Conservation (phyloP, 2,888 invertebrate species). For the Blastobasis adustella region DNA sequence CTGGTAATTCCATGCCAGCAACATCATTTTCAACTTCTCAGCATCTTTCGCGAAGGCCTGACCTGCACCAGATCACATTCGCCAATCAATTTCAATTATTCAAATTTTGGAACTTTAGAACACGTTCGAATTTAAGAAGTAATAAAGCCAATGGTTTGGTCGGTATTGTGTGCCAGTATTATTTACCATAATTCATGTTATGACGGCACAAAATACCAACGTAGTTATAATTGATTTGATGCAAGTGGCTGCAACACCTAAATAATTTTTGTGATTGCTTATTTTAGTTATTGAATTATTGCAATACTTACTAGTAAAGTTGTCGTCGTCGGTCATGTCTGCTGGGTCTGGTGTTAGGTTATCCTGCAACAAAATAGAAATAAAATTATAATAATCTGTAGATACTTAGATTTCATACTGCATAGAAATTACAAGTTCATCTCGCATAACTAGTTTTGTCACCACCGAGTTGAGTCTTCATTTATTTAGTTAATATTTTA, state of each 20-base stretch:
- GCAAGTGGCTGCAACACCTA: slow-evolving; percentile 53
- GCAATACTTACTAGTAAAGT: slow-evolving; percentile 78
- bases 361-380: slow-evolving; percentile 76
- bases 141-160: slow-evolving; percentile 40
- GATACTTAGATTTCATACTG: no score
- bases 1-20: slow-evolving; percentile 92
- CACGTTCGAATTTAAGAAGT: slow-evolving; percentile 14
- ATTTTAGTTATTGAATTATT: neutral
- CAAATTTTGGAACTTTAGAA: slow-evolving; percentile 34
- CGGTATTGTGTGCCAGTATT: slow-evolving; percentile 40
- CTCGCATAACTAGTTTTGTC: no score
- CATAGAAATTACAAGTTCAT: no score
- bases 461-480: no score
- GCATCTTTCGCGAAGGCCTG: slow-evolving; percentile 84
- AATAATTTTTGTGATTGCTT: neutral
- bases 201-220: slow-evolving; percentile 45
- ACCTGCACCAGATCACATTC: slow-evolving; percentile 74
- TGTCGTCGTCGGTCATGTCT: slow-evolving; percentile 82
- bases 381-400: neutral
- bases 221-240: slow-evolving; percentile 58
- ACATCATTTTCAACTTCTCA: slow-evolving; percentile 91
- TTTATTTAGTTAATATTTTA: no score
- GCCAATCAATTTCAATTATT: slow-evolving; percentile 54
- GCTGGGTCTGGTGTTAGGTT: slow-evolving; percentile 81
- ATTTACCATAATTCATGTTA: slow-evolving; percentile 13